These are phyloP conservation scores for Oryzias javanicus DNA, from an alignment of 2,113 vertebrate genomes.

Conservation along the genomic window DNA sequence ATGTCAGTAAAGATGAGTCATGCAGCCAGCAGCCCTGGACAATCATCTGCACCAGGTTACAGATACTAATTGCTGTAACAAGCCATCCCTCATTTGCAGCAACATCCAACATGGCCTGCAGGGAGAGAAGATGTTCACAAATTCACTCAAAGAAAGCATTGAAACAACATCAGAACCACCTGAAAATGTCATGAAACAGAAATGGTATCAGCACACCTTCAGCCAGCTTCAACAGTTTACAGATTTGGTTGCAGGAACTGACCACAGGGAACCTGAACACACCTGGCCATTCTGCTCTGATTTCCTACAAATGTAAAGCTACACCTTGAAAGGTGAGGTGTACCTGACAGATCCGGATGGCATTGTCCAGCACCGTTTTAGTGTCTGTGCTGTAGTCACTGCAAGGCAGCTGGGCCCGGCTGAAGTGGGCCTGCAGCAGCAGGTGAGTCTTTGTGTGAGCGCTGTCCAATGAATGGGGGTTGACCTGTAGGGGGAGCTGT, in stretches of 20 bases:
- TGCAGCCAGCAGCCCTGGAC: slow-evolving; percentile 92
- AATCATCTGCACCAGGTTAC: slow-evolving; percentile 92
- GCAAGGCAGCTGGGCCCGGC: slow-evolving; percentile 86
- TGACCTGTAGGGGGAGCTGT: slow-evolving; percentile 89
- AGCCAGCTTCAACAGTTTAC: background rate
- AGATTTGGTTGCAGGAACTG: too few species aligned
- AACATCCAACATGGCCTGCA: slow-evolving; percentile 94
- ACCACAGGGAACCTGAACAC: too few species aligned
- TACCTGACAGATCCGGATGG: slow-evolving; percentile 96
- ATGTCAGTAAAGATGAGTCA: slow-evolving; percentile 87
- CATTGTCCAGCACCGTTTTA: slow-evolving; percentile 95
- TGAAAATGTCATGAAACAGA: too few species aligned
- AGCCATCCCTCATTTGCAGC: slow-evolving; percentile 93
- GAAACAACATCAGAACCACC: too few species aligned
- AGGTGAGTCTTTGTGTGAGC: slow-evolving; percentile 96
- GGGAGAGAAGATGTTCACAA: too few species aligned
- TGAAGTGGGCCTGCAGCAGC: slow-evolving; percentile 94
- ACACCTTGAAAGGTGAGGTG: too few species aligned
- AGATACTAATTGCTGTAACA: slow-evolving; percentile 86
- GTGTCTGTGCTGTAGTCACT: slow-evolving; percentile 94
- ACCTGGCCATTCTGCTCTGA: too few species aligned
- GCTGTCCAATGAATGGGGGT: slow-evolving; percentile 91
- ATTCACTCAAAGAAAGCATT: too few species aligned
- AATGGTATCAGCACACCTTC: background rate
- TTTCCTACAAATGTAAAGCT: background rate